Evolutionary conservation across 2,113 vertebrate genomes (phyloP), one percentile per base, ranked within the genome.

Genomic region (Oophaga pumilio): DNA sequence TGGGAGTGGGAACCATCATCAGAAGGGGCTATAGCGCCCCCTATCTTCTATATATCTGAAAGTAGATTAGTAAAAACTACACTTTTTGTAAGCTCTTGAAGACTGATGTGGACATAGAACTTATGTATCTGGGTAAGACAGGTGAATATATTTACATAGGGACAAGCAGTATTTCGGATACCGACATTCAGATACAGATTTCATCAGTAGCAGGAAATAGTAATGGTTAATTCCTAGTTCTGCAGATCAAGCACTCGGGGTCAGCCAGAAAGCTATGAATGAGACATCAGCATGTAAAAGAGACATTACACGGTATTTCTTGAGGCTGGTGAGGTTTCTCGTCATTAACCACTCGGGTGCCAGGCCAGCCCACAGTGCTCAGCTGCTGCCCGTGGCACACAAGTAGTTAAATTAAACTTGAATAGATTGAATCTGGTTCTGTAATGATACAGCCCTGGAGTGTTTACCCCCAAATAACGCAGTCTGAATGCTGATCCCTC

Each of bases 401-500:
- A 13, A 62, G 33, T 28, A 80, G 84, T 86, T 78, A 86, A 86
- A 13, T 15, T 62, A 62, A 76, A 77, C 12, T 50, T 62, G 69
- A 74, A 82, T 82, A 56, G 49, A 53, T 22, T 18, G 17, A 76
- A 76, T 26, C 69, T 76, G 79, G 69, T 22, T 66, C 73, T 17
- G 20, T 83, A 82, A 82, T 83, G 53, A 87, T 57, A 74, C 76
- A 43, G 68, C 33, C 22, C 53, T 56, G 56, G 33, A 53, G 79
- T 83, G 86, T 87, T 87, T 87, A 80, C 62, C 73, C 73, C 80
- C 68, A 87, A 87, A 83, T 87, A 87, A 76, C 43, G 69, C 69
- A 82, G 86, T 22, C 69, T 87, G 86, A 60, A 76, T 76, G 86
- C 86, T 82, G 86, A 87, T 87, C 86, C 69, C 43, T 83, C 79